Evolutionary conservation across 2,888 invertebrate species (phyloP), one percentile per base, ranked within the genome.

Genomic region (Drosophila eohydei): DNA sequence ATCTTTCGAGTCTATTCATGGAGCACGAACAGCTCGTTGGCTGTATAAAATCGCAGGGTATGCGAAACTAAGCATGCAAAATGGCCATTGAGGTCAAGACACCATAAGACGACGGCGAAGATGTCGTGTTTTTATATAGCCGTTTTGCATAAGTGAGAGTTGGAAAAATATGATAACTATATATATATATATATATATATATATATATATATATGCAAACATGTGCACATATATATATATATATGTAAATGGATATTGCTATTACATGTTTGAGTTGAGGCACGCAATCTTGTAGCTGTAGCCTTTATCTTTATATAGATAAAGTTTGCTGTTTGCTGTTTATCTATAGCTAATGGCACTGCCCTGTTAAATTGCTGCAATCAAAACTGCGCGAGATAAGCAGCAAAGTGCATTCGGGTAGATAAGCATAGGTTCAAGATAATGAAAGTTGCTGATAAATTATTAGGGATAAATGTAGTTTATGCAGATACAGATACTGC

Each of bases 31-130:
- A n/a, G 4, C 43, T 43, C 8, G 9, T 16, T 32, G 2, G 14
- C 11, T n/a, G 21, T 3, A 2, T 11, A 12, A 1, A 28, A 36
- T 0, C 11, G 26, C 43, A 74, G 75, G 60, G 69, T 68, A 68
- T 62, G 28, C 34, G 46, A 41, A 44, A 44, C 36, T 48, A 63
- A 64, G 40, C 80, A 81, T 65, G 66, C 62, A 55, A 83, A 77
- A 71, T 59, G 64, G 64, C 57, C 80, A 84, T 83, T 81, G 78
- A 83, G 81, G 81, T 83, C 81, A 83, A 73, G 63, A 57, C 58
- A 60, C 65, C 63, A 78, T 74, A 56, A 72, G 57, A 34, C 60
- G 57, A 69, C 61, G 16, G 38, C 51, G 38, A 46, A 40, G 7
- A 12, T 30, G 32, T 1, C 40, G 32, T n/a, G 5, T 16, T 14